These are phyloP conservation scores for Caracal caracal DNA, from an alignment of 2,113 vertebrate genomes.

Conservation along the genomic window DNA sequence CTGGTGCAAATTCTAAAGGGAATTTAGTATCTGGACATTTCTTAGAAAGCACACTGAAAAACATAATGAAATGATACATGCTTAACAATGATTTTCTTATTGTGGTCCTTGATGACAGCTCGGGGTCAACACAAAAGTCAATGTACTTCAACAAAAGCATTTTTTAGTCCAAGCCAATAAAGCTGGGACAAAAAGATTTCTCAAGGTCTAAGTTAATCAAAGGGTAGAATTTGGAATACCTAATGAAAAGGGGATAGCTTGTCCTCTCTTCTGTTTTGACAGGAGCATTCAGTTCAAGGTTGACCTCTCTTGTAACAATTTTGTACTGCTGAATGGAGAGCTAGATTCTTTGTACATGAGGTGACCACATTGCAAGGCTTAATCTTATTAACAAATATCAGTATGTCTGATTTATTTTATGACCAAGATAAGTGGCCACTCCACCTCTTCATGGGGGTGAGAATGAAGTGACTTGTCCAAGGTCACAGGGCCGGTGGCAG, in stretches of 20 bases:
- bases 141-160: not conserved
- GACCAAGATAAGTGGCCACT: not conserved
- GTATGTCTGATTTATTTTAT: not conserved
- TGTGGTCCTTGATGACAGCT: constrained; percentile 3
- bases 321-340: not conserved
- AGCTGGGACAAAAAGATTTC: not conserved
- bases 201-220: not conserved
- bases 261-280: not conserved
- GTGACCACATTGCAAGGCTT: not conserved
- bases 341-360: not conserved
- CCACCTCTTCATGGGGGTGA: not conserved
- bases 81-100: constrained; percentile 17
- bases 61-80: not conserved
- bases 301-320: not conserved
- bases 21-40: constrained; percentile 15
- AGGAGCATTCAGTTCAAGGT: not conserved
- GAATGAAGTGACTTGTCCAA: not conserved
- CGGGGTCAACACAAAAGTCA: not conserved
- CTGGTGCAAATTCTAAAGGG: not conserved
- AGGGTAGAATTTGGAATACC: not conserved
- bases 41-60: not conserved
- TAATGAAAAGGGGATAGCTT: not conserved
- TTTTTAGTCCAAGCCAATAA: not conserved
- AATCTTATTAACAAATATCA: not conserved
- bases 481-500: not conserved